A percentile compares a stretch with the other conserved stretches of the same genome.
These are phyloP conservation scores for Phrynosoma platyrhinos DNA, from an alignment of 2,113 vertebrate genomes.

Conservation along the genomic window DNA sequence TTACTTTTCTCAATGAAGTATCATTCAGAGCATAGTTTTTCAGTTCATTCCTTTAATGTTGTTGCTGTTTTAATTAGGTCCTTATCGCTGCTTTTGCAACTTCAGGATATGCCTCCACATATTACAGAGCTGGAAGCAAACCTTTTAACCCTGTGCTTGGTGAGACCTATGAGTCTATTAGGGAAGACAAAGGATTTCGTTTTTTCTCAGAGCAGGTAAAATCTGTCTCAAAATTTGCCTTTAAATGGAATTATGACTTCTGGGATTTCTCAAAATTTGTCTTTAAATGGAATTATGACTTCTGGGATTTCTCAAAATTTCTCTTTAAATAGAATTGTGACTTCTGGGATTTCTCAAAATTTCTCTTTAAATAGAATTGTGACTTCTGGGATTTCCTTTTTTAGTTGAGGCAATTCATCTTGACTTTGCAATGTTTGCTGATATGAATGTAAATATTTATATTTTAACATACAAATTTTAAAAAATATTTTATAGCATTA, in stretches of 20 bases:
- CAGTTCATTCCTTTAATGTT: conserved; percentile 39
- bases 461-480: not conserved
- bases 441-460: not conserved
- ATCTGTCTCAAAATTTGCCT: not conserved
- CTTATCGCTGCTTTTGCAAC: conserved; percentile 96
- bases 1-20: not conserved
- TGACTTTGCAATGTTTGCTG: not conserved
- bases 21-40: not conserved
- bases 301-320: not conserved
- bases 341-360: not conserved
- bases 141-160: conserved; percentile 98
- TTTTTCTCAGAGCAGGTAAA: conserved; percentile 97
- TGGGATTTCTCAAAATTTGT: not conserved
- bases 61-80: conserved; percentile 81
- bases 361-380: not conserved
- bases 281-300: not conserved
- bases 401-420: not conserved
- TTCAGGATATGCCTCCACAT: conserved; percentile 97
- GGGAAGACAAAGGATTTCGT: conserved; percentile 98
- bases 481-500: not conserved
- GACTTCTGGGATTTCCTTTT: not conserved
- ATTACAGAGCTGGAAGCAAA: conserved; percentile 98
- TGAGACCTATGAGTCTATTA: conserved; percentile 97
- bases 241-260: not conserved
- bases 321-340: not conserved